Conservation (phyloP, 2,797 vertebrate species). For the Buphagus erythrorhynchus region DNA sequence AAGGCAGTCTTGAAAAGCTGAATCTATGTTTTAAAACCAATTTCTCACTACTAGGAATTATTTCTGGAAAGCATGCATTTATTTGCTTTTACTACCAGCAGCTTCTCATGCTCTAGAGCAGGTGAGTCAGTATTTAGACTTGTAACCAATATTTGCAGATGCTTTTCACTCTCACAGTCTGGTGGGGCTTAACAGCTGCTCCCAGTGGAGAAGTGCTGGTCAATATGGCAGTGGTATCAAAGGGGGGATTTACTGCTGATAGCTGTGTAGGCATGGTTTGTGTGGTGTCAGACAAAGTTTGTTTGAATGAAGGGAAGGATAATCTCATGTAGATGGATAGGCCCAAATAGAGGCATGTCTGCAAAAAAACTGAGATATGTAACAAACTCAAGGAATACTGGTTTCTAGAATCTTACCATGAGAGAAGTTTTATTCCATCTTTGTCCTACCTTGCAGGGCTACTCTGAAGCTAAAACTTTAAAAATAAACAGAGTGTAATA, state of each 20-base stretch:
- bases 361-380: neutral
- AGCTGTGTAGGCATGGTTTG: neutral
- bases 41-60: neutral
- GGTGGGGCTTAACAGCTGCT: neutral
- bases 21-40: neutral
- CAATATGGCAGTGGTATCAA: neutral
- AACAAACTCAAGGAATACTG: neutral
- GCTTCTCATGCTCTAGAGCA: neutral
- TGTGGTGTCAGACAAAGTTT: neutral
- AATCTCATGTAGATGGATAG: neutral
- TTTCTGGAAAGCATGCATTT: neutral
- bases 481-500: neutral
- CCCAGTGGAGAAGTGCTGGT: neutral
- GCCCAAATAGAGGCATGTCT: neutral
- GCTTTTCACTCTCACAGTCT: neutral
- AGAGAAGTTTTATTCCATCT: neutral
- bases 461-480: neutral
- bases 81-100: conserved; percentile 7
- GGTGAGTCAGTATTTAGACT: neutral
- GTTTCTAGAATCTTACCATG: neutral
- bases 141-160: neutral
- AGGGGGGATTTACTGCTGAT: neutral
- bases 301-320: neutral
- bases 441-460: neutral
- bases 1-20: neutral